Evolutionary conservation across 2,113 vertebrate genomes (phyloP).

Genomic region (Orthonyx spaldingii): DNA sequence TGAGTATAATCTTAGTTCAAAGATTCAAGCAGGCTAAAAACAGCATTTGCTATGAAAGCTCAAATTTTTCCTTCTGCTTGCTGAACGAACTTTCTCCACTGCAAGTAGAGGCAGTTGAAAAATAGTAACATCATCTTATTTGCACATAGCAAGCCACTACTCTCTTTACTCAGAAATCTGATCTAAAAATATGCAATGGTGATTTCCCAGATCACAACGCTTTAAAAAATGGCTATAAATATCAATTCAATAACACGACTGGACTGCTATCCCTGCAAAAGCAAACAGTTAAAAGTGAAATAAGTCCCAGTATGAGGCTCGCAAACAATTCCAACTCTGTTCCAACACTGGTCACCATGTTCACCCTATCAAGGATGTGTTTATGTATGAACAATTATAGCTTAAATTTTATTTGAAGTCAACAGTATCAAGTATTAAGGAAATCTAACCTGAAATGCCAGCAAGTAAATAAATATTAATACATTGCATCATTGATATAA

Average conservation of each 20-base stretch:
- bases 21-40: conserved; percentile 27
- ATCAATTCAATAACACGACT: background rate
- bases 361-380: background rate
- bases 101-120: background rate
- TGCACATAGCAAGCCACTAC: conserved; percentile 4
- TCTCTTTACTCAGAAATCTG: conserved; percentile 49
- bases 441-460: background rate
- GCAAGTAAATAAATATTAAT: background rate
- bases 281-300: conserved; percentile 24
- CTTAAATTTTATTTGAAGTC: background rate
- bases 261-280: background rate
- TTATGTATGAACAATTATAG: background rate
- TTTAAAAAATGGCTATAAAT: conserved; percentile 18
- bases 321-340: conserved; percentile 32
- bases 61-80: background rate
- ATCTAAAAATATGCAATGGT: conserved; percentile 40
- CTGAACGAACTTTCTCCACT: background rate
- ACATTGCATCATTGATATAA: background rate
- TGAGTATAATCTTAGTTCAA: conserved; percentile 45
- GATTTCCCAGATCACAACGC: conserved; percentile 26
- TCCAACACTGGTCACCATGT: background rate
- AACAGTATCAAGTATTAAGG: background rate
- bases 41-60: conserved; percentile 29
- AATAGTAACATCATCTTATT: conserved; percentile 54
- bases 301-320: background rate